Base-by-base conservation (phyloP, 1,140 invertebrate genomes). In the Drosophila bifasciata region DNA sequence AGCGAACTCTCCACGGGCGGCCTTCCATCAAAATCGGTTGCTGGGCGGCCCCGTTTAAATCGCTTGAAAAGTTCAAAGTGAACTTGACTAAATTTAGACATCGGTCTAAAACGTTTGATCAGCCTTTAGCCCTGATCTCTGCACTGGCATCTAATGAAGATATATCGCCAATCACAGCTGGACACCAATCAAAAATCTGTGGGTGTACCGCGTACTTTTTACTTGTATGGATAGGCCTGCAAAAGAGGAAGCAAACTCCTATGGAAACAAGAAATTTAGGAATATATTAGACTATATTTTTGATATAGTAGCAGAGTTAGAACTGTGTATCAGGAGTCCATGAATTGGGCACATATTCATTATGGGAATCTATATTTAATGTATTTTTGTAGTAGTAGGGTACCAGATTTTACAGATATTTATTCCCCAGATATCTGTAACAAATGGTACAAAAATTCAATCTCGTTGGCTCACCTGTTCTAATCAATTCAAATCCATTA, bases 1-100 rank as follows among this genome's bases (percentile, higher is more conserved):
- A 1, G 19, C 19, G 48, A 60, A 55, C 36, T 9, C 40, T 7
- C 40, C 1, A 16, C 39, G 16, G 68, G 36, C 43, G 56, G 53
- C 15, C 60, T 76, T 59, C 59, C 73, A 43, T 77, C 74, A 77
- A 76, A 76, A 63, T 58, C 56, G 28, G 57, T n/a, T 25, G 57
- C 76, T 75, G 70, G 67, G 64, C 45, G 51, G 53, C 39, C 61
- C 48, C 71, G 69, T n/a, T n/a, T 79, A 69, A 74, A 79, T 79
- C 51, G 49, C 69, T 78, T 66, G 43, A 71, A 53, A 79, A 79
- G 63, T 79, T 79, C 70, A 79, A 79, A 74, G 76, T 69, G 76
- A 59, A 64, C 50, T 64, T 70, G 59, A 60, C 28, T 74, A 51
- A 60, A 79, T 63, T 69, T 79, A 74, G 45, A 79, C 43, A 61